A percentile compares a stretch with the other conserved stretches of the same genome.
These are phyloP conservation scores for Trachelus iudaicus DNA, from an alignment of 2,888 invertebrate species.

Conservation along the genomic window DNA sequence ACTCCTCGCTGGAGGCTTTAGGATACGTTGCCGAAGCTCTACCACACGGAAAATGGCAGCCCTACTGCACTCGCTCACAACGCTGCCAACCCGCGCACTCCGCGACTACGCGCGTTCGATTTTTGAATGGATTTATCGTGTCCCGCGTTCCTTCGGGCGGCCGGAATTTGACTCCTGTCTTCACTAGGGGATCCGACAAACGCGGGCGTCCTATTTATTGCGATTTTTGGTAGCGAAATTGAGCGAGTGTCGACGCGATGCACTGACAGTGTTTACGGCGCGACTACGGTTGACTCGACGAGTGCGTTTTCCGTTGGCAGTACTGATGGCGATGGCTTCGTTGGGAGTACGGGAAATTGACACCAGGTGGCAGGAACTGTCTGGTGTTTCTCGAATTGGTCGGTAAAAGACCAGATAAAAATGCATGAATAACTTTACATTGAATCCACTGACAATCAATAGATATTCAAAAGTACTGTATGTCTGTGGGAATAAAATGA, in stretches of 20 bases:
- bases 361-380: background rate
- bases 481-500: background rate
- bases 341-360: constrained; percentile 6
- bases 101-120: constrained; percentile 11
- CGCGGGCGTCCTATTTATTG: background rate
- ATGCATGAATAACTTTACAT: background rate
- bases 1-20: background rate
- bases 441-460: background rate
- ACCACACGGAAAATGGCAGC: constrained; percentile 58
- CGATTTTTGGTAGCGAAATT: constrained; percentile 7
- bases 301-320: constrained; percentile 13
- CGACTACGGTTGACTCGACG: constrained; percentile 12
- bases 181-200: background rate
- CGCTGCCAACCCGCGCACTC: constrained; percentile 48
- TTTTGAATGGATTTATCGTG: background rate
- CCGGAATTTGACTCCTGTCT: background rate
- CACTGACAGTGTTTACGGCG: constrained; percentile 30
- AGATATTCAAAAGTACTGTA: background rate
- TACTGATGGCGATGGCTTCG: constrained; percentile 18
- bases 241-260: constrained; percentile 20
- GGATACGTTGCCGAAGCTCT: constrained; percentile 20
- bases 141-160: background rate
- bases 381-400: background rate
- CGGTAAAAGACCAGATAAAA: background rate
- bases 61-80: constrained; percentile 46